Evolutionary conservation across 2,113 vertebrate species (phyloP).

Genomic region (Chascanopsetta lugubris): DNA sequence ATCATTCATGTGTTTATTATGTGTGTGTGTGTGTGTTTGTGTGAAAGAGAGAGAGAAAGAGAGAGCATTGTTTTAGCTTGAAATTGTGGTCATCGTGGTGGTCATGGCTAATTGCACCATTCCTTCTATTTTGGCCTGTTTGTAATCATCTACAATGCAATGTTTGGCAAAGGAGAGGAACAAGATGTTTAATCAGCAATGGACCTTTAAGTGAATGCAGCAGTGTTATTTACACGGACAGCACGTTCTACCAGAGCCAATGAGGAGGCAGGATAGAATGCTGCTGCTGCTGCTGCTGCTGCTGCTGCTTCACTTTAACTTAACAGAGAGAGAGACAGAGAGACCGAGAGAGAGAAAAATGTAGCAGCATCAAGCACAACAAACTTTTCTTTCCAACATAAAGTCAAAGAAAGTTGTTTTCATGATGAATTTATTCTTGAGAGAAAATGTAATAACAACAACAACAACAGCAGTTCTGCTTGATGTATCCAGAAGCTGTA

Average conservation of each 20-base stretch:
- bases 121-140: no score
- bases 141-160: background rate
- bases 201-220: background rate
- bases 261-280: background rate
- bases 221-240: background rate
- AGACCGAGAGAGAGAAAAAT: background rate
- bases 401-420: background rate
- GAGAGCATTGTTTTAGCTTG: background rate
- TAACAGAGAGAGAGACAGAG: no score
- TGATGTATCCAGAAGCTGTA: background rate
- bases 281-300: background rate
- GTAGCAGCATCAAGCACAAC: background rate
- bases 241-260: background rate
- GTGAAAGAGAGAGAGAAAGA: no score
- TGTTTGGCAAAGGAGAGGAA: background rate
- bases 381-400: background rate
- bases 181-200: background rate
- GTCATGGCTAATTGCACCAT: no score
- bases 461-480: background rate
- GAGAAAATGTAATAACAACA: background rate
- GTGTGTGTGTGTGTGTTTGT: slow-evolving; percentile 2
- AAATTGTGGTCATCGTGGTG: background rate
- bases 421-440: background rate
- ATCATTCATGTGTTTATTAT: no score
- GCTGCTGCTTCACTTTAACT: background rate